Conservation (phyloP, 2,797 vertebrate genomes). For the Bradypodion pumilum region DNA sequence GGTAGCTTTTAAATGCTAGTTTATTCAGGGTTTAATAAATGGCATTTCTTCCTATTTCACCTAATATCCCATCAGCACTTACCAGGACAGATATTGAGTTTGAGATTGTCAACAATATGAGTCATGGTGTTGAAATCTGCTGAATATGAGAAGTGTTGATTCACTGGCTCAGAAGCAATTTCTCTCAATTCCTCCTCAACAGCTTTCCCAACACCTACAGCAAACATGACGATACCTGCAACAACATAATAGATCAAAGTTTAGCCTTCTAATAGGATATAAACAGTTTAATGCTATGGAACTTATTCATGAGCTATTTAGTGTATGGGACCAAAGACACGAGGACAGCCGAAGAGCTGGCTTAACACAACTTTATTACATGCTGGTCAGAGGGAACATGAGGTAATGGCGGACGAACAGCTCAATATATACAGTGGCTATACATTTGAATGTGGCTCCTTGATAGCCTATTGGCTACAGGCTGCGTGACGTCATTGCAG, state of each 20-base stretch:
- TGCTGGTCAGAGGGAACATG: no score
- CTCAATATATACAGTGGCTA: no score
- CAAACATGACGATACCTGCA: constrained; percentile 93
- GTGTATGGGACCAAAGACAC: no score
- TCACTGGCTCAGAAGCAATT: constrained; percentile 90
- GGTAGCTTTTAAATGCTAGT: background rate
- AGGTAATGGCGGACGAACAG: no score
- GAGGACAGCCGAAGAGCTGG: no score
- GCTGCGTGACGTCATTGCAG: no score
- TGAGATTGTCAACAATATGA: constrained; percentile 92
- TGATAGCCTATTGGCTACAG: no score
- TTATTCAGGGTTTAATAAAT: background rate
- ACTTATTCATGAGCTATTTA: background rate
- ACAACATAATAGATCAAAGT: background rate
- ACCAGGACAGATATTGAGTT: constrained; percentile 95
- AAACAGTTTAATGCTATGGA: no score
- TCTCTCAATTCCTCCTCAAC: constrained; percentile 92
- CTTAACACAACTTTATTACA: no score
- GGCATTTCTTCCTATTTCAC: background rate
- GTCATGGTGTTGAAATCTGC: constrained; percentile 91
- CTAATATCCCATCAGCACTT: constrained; percentile 31
- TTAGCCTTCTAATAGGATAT: background rate
- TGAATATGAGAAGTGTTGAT: constrained; percentile 93
- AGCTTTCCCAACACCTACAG: constrained; percentile 94
- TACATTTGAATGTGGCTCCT: no score